Evolutionary conservation across 1,140 invertebrate species (phyloP), one percentile per base, ranked within the genome.

Genomic region (Pachypsylla venusta): DNA sequence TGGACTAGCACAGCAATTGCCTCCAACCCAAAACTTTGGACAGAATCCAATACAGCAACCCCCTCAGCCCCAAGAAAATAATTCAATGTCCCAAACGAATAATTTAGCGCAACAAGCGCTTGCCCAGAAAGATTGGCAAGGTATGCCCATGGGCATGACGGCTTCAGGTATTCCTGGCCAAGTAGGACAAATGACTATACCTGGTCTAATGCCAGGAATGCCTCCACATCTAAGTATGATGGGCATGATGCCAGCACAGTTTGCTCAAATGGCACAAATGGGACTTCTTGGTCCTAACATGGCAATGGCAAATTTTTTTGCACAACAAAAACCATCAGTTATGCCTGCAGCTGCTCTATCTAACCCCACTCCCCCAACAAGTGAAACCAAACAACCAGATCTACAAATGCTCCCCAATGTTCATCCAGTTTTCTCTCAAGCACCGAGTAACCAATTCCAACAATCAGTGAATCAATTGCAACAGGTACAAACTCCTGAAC

Each of bases 251-350:
- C 42, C 42, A 48, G 42, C 42, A 3, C 42, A 48, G 5, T 48
- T 48, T 22, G 42, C 42, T n/a, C 42, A 48, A n/a, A 48, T 48
- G 42, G 42, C 42, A 48, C 42, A 48, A 22, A 48, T 48, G 42
- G 42, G 42, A 22, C 42, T 48, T 3, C 16, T 48, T 4, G 42
- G 42, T 10, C 42, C 42, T 5, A 48, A 48, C 42, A 48, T 48
- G 42, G 42, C 42, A 22, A 48, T 48, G 42, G 42, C 42, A 3
- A 5, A 48, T 4, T 48, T 48, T 19, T 48, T 48, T 22, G 16
- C 7, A n/a, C n/a, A n/a, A 3, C 42, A 48, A 22, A 48, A 48
- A 48, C 4, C 4, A 19, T 4, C 7, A 7, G 22, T 48, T n/a
- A 5, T 48, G n/a, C 42, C 42, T 4, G 42, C n/a, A 19, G 42